Evolutionary conservation across 2,797 vertebrate genomes (phyloP).

Genomic region (Babyrousa celebensis): DNA sequence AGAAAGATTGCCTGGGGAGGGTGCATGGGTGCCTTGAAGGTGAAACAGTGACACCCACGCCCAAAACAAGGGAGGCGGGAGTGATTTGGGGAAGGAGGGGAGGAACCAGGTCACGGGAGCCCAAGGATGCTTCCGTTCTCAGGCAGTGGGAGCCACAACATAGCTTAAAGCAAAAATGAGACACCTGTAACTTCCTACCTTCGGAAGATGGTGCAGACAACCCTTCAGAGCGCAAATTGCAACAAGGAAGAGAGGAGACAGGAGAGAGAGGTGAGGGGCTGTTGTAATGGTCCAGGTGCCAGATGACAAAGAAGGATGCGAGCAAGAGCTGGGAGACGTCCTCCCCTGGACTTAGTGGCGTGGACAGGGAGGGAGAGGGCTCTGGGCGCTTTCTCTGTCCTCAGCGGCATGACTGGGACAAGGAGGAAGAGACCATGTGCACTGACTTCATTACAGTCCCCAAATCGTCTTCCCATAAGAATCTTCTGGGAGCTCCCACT

Average conservation of each 20-base stretch:
- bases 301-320: not conserved
- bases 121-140: fast-evolving
- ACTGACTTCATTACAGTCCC: not conserved
- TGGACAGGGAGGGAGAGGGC: too few relatives aligned
- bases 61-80: fast-evolving
- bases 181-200: not conserved
- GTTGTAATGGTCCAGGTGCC: not conserved
- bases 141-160: not conserved
- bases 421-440: not conserved
- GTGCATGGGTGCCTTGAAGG: not conserved
- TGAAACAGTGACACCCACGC: fast-evolving
- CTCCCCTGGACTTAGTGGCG: not conserved
- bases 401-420: not conserved
- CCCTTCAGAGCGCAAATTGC: not conserved
- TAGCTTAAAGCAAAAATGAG: not conserved
- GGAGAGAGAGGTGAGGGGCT: not conserved
- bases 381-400: fast-evolving
- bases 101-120: fast-evolving
- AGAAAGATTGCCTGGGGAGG: not conserved
- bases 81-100: fast-evolving
- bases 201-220: not conserved
- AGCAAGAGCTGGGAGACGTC: too few relatives aligned
- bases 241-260: not conserved
- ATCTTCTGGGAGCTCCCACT: too few relatives aligned
- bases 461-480: not conserved